Evolutionary conservation across 2,888 invertebrate genomes (phyloP).

Genomic region (Nasonia oneida): DNA sequence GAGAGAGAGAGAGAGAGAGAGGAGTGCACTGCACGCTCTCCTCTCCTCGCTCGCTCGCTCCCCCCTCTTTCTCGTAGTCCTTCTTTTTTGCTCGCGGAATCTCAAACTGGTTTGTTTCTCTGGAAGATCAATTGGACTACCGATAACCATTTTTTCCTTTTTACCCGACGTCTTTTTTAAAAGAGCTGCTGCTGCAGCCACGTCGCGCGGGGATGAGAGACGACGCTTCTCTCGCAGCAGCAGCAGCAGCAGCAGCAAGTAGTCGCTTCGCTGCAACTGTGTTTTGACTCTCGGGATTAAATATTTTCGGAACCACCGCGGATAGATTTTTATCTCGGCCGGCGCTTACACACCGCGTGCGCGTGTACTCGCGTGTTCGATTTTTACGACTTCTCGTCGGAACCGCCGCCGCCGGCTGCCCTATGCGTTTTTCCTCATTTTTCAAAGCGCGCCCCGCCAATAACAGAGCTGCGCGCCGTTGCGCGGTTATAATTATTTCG

Average conservation of each 20-base stretch:
- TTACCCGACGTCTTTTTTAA: conserved; percentile 22
- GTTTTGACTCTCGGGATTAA: conserved; percentile 24
- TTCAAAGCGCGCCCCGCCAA: background rate
- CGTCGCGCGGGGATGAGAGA: background rate
- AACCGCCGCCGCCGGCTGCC: background rate
- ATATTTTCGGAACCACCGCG: conserved; percentile 4
- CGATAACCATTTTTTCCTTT: conserved; percentile 23
- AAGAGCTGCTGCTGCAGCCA: background rate
- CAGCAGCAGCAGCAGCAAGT: background rate
- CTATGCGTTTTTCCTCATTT: background rate
- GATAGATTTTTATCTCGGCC: conserved; percentile 1
- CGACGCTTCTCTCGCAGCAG: background rate
- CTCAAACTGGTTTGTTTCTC: conserved; percentile 41
- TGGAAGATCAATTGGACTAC: conserved; percentile 32
- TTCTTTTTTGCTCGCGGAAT: conserved; percentile 20
- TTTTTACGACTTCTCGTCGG: background rate
- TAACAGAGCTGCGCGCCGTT: background rate
- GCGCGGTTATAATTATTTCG: background rate
- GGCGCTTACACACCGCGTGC: background rate
- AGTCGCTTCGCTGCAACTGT: conserved; percentile 9
- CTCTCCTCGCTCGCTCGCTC: background rate
- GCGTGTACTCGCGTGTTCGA: background rate
- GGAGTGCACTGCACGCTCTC: background rate
- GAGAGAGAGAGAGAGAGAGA: background rate
- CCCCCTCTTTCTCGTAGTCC: conserved; percentile 8